Evolutionary conservation across 2,797 vertebrate genomes (phyloP).

Genomic region (Coendou prehensilis): DNA sequence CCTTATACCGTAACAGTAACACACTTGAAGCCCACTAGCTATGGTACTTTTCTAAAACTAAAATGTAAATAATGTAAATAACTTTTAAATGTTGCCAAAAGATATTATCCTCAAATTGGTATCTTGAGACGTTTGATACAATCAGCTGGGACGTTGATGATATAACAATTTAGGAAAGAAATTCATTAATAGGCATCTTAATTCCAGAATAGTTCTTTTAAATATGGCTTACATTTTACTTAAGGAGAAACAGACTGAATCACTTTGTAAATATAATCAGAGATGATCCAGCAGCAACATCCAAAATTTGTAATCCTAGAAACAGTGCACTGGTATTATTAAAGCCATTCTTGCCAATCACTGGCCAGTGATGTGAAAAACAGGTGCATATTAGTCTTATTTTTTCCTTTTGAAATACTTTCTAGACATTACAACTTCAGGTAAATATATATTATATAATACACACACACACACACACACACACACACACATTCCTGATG

Average conservation of each 20-base stretch:
- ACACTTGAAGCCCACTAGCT: neutral
- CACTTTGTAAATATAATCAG: neutral
- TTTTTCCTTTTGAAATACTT: neutral
- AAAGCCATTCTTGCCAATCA: neutral
- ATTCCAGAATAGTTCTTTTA: neutral
- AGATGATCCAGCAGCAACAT: neutral
- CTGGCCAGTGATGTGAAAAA: neutral
- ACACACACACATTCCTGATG: neutral
- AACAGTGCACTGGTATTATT: neutral
- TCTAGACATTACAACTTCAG: neutral
- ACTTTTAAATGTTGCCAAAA: neutral
- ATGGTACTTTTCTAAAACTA: neutral
- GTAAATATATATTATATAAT: neutral
- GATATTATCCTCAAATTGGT: neutral
- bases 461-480: neutral
- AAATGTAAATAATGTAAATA: neutral
- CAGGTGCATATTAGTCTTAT: neutral
- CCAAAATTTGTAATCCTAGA: neutral
- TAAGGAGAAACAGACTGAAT: constrained; percentile 1
- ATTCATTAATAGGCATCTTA: neutral
- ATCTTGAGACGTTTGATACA: neutral
- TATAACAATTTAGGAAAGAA: constrained; percentile 4
- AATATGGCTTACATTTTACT: neutral
- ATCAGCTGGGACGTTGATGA: neutral
- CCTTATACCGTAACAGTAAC: neutral